Evolutionary conservation across 2,888 invertebrate species (phyloP).

Genomic region (Cephus pygmeus): DNA sequence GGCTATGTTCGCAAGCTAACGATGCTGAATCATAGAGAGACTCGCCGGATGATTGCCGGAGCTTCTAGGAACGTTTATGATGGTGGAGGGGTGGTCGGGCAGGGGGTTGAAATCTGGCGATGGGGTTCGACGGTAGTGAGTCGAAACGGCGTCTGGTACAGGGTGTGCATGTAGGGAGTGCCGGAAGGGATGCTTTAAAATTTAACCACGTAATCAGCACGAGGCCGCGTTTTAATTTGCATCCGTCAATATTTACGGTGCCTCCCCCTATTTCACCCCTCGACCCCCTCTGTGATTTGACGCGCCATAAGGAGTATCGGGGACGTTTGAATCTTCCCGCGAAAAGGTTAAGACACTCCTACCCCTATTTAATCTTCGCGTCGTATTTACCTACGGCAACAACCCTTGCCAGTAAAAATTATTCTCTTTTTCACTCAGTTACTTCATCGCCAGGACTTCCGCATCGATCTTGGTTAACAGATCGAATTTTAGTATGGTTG

Average conservation of each 20-base stretch:
- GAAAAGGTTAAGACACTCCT: not conserved
- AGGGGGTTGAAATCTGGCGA: not conserved
- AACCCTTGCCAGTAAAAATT: not conserved
- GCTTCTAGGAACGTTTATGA: not conserved
- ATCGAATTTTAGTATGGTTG: not conserved
- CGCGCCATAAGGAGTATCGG: not conserved
- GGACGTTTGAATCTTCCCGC: not conserved
- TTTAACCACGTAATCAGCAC: slow-evolving; percentile 39
- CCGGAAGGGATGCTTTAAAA: slow-evolving; percentile 30
- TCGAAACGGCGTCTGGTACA: not conserved
- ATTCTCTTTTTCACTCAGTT: not conserved
- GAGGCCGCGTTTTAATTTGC: slow-evolving; percentile 36
- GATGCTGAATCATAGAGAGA: slow-evolving; percentile 5
- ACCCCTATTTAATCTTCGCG: not conserved
- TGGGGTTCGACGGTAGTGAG: not conserved
- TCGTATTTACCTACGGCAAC: not conserved
- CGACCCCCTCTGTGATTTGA: not conserved
- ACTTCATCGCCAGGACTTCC: not conserved
- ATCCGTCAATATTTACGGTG: slow-evolving; percentile 37
- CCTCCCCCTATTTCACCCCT: not conserved
- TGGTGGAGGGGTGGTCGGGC: not conserved
- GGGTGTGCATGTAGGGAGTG: slow-evolving; percentile 24
- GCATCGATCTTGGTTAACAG: not conserved
- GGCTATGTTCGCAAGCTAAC: not conserved
- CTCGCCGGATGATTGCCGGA: not conserved